Conservation (phyloP, 1,140 invertebrate species). For the Aphelinus atriplicis region DNA sequence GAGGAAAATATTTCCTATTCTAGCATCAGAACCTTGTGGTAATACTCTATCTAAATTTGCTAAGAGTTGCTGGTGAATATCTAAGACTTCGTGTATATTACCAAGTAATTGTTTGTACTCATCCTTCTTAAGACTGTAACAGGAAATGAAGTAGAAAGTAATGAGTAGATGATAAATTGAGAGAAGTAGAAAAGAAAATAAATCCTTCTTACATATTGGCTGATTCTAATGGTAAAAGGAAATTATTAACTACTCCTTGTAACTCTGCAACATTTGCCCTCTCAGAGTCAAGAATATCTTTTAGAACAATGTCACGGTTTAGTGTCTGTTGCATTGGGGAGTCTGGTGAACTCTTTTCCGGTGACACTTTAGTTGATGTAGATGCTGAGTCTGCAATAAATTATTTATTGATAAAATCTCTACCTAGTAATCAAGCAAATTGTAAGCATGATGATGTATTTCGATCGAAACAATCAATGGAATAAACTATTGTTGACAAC, state of each 20-base stretch:
- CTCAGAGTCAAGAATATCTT: constrained; percentile 94
- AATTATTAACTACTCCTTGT: constrained; percentile 84
- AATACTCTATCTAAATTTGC: constrained; percentile 80
- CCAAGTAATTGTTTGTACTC: constrained; percentile 88
- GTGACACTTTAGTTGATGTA: constrained; percentile 69
- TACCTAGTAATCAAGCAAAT: too few relatives aligned
- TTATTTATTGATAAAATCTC: too few relatives aligned
- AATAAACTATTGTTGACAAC: too few relatives aligned
- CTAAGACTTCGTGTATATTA: constrained; percentile 88
- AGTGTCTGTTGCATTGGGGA: constrained; percentile 70
- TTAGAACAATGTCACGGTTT: constrained; percentile 85
- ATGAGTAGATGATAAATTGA: too few relatives aligned
- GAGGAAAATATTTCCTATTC: constrained; percentile 92
- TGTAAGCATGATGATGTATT: too few relatives aligned
- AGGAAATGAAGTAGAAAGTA: constrained; percentile 28
- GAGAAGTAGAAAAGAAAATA: constrained; percentile 1
- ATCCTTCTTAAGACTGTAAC: constrained; percentile 80
- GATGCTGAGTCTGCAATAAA: constrained; percentile 62
- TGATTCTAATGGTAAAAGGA: constrained; percentile 84
- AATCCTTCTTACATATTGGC: constrained; percentile 81
- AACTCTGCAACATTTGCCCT: constrained; percentile 88
- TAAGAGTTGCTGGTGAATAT: constrained; percentile 83
- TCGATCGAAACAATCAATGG: too few relatives aligned
- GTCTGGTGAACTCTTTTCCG: constrained; percentile 69
- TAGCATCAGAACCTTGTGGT: constrained; percentile 77